Conservation (phyloP, 2,113 vertebrate species). For the Parus major region DNA sequence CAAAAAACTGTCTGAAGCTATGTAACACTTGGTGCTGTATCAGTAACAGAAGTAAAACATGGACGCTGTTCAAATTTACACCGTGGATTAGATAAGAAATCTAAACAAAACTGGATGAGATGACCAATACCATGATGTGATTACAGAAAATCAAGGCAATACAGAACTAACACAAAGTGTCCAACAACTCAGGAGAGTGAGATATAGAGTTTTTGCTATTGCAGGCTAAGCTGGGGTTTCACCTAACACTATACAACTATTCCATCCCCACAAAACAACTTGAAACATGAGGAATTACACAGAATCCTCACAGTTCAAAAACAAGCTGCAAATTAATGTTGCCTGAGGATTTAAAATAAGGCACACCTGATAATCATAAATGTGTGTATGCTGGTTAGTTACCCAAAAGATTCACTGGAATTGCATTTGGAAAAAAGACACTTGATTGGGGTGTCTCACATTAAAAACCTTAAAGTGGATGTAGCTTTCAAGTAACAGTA, state of each 20-base stretch:
- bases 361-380: neutral
- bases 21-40: neutral
- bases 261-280: neutral
- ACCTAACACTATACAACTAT: neutral
- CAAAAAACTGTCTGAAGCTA: neutral
- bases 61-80: neutral
- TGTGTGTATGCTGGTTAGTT: neutral
- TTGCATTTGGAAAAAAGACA: neutral
- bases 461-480: neutral
- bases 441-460: neutral
- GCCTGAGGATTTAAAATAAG: neutral
- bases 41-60: neutral
- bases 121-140: neutral
- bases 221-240: neutral
- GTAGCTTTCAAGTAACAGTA: neutral
- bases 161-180: neutral
- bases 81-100: neutral
- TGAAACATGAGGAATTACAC: neutral
- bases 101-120: neutral
- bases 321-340: neutral
- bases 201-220: neutral
- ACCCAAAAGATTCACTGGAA: neutral
- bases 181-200: neutral
- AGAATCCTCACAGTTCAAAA: neutral
- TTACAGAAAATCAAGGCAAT: neutral